phyloP scores from a whole-genome alignment of 2,888 invertebrate species.

The Physocephala rufipes region DNA sequence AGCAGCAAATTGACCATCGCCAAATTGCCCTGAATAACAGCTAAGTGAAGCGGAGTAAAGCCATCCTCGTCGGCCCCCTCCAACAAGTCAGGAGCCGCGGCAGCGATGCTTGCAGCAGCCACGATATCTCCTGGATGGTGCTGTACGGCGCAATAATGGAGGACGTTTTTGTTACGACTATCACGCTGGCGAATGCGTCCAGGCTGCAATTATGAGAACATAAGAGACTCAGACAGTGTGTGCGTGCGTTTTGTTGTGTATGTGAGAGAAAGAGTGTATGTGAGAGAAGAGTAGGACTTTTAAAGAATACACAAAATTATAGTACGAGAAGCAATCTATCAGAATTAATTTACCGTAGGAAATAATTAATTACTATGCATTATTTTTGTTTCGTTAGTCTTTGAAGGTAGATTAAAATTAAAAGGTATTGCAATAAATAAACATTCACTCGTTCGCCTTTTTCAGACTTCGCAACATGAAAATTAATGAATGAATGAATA shows the following conservation, averaged over 20 bases:
- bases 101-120: conserved; percentile 80
- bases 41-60: conserved; percentile 93
- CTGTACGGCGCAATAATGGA: conserved; percentile 86
- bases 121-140: conserved; percentile 65
- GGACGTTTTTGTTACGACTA: conserved; percentile 83
- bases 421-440: too few relatives aligned
- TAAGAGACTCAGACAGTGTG: not conserved
- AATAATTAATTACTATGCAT: conserved; percentile 15
- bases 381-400: not conserved
- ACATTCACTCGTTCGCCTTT: not conserved
- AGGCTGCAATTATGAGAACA: conserved; percentile 65
- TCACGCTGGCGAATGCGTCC: conserved; percentile 76
- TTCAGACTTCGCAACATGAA: not conserved
- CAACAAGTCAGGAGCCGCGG: conserved; percentile 86
- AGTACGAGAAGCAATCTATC: conserved; percentile 22
- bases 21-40: conserved; percentile 92
- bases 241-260: too few relatives aligned
- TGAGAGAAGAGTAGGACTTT: not conserved
- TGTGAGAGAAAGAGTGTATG: not conserved
- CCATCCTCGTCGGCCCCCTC: conserved; percentile 92
- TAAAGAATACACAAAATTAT: not conserved
- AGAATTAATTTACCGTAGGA: not conserved
- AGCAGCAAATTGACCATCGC: conserved; percentile 86
- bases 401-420: not conserved
- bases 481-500: too few relatives aligned